A percentile compares a stretch with the other conserved stretches of the same genome.
These are phyloP conservation scores for Poecilia gillii DNA, from an alignment of 2,797 vertebrate species.

Conservation along the genomic window DNA sequence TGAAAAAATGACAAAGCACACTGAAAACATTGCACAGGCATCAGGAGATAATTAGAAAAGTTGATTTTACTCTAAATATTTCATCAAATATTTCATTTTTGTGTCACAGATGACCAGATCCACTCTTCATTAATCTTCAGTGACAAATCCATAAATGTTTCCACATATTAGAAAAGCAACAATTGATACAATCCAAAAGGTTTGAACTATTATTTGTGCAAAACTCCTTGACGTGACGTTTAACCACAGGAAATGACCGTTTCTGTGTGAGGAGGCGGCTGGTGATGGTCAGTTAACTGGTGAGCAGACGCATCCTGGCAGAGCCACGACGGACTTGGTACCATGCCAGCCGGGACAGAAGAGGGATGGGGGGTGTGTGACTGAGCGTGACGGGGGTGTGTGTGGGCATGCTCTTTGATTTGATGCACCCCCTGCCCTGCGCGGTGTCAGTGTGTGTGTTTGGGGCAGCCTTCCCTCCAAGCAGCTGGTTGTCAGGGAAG, in stretches of 20 bases:
- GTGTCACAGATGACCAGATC: background rate
- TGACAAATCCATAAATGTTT: background rate
- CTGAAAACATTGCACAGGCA: background rate
- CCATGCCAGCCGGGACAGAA: conserved; percentile 49
- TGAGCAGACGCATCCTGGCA: conserved; percentile 68
- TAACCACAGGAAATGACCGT: conserved; percentile 5
- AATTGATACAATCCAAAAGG: background rate
- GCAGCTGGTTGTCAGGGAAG: conserved; percentile 57
- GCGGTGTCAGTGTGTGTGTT: conserved; percentile 17
- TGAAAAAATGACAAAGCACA: background rate
- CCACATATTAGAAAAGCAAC: background rate
- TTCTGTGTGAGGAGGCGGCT: conserved; percentile 14
- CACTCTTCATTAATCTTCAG: background rate
- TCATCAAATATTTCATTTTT: background rate
- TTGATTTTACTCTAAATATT: background rate
- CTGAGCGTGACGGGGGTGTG: background rate
- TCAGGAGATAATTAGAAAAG: background rate
- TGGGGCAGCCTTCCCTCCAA: conserved; percentile 36
- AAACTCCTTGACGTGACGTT: conserved; percentile 1
- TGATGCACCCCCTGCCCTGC: background rate
- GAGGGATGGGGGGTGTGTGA: conserved; percentile 1
- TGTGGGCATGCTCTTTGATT: conserved; percentile 5
- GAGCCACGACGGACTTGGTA: conserved; percentile 57
- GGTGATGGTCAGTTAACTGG: conserved; percentile 58
- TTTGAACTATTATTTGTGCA: background rate